Base-by-base conservation (phyloP, 2,888 invertebrate species). In the Geophilus truncorum region DNA sequence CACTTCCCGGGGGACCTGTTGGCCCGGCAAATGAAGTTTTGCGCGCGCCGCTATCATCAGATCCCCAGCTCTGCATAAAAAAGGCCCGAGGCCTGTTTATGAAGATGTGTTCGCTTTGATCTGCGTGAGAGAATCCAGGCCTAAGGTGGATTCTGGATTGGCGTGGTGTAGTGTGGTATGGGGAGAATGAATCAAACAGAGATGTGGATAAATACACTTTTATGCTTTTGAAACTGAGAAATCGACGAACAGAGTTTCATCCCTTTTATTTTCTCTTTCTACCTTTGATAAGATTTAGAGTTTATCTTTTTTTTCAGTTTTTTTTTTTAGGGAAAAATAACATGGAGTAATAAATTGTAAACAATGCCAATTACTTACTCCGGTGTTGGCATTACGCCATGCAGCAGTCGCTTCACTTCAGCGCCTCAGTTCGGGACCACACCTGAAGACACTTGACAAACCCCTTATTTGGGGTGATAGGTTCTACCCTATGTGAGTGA, bases 311-410 rank as follows among this genome's bases (percentile, higher is more conserved):
- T n/a, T n/a, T n/a, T n/a, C n/a, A n/a, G n/a, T n/a, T n/a, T n/a
- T n/a, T n/a, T n/a, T n/a, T n/a, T n/a, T n/a, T n/a, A n/a, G n/a
- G n/a, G n/a, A n/a, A n/a, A n/a, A n/a, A n/a, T 6, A 32, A 32
- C 4, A 32, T 32, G 32, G 32, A 32, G 2, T 25, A 70, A 70
- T 70, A 70, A 70, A 70, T 70, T 70, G 70, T 70, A 70, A 70
- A 70, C 70, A 70, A 70, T 70, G 25, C 70, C 70, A 70, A 70
- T 70, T 70, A 70, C 70, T 70, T 70, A 70, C 70, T 70, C 6
- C 28, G n/a, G 7, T 10, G 15, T 25, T 70, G 70, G 70, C 70
- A 70, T 1, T 25, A 6, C 28, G 70, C 70, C 70, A 70, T 70
- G 70, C 70, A 15, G 25, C 28, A 70, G 70, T 70, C 70, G 70